Base-by-base conservation (phyloP, 2,888 invertebrate genomes). In the Crematogaster levior region DNA sequence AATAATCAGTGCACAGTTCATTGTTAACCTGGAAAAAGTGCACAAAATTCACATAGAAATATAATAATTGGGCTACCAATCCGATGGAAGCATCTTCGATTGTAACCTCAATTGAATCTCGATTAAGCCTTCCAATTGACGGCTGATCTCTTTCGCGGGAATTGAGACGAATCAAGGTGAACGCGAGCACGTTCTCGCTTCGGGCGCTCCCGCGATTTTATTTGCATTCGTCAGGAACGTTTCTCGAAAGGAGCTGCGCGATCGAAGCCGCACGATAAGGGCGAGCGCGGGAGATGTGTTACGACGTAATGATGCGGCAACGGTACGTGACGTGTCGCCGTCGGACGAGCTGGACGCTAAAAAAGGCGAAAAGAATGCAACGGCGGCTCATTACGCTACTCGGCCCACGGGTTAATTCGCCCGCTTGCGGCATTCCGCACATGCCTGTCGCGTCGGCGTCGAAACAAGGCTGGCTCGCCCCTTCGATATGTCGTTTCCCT, bases 391-490 rank as follows among this genome's bases (percentile, higher is more conserved):
- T 73, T 84, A 72, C 30, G 79, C 56, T 86, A 81, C 81, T 86
- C 53, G 30, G 51, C 81, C 85, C 51, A 81, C 86, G 21, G n/a
- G 24, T 40, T 79, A 79, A 79, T 70, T 70, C 70, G 56, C 43
- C 68, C 68, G 79, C 65, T 82, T 65, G 70, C 84, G 79, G 79
- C 84, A 86, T 88, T 88, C 88, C 87, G 48, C 21, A 82, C 84
- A 80, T 88, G 81, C 84, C 61, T 34, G 21, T 2, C 84, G 87
- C 85, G 89, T 88, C 82, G 85, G 88, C 34, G 86, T 77, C 51
- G 61, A 88, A 81, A 65, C 63, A 84, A 88, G 86, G 85, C 75
- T 72, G 81, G 81, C 56, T 56, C 56, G 40, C 27, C 63, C 48
- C n/a, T 82, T 61, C 65, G 60, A 60, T 3, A 21, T 70, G 53